Conservation (phyloP, 2,113 vertebrate genomes). For the Pyxicephalus adspersus region DNA sequence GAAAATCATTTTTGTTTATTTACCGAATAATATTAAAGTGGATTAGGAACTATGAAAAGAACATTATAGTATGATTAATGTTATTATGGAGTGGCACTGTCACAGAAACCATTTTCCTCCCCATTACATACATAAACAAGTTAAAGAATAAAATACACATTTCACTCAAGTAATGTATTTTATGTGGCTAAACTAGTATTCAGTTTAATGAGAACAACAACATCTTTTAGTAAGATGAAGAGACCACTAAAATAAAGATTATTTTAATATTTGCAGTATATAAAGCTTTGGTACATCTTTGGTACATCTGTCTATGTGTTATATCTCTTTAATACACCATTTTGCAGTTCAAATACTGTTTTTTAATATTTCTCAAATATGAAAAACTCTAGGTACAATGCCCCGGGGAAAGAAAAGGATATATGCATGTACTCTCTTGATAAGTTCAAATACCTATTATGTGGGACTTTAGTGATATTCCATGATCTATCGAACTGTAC, state of each 20-base stretch:
- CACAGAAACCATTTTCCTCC: too few species aligned
- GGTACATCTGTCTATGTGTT: background rate
- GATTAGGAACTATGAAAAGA: too few species aligned
- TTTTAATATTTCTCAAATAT: constrained; percentile 7
- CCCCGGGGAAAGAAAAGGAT: constrained; percentile 33
- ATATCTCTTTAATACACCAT: background rate
- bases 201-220: too few species aligned
- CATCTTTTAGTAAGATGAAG: too few species aligned
- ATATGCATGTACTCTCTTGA: constrained; percentile 25
- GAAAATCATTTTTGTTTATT: too few species aligned
- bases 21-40: too few species aligned
- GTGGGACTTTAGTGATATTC: constrained; percentile 37
- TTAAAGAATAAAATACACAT: too few species aligned
- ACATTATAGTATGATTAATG: too few species aligned
- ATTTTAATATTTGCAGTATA: background rate
- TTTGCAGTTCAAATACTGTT: background rate
- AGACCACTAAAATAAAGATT: background rate
- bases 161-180: too few species aligned
- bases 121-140: too few species aligned
- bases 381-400: constrained; percentile 17
- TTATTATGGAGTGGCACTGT: too few species aligned
- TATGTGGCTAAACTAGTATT: too few species aligned
- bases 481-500: constrained; percentile 40
- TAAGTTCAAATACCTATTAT: constrained; percentile 43
- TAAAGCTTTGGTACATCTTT: background rate